Base-by-base conservation (phyloP, 2,888 invertebrate genomes). In the Quadriops clusia region DNA sequence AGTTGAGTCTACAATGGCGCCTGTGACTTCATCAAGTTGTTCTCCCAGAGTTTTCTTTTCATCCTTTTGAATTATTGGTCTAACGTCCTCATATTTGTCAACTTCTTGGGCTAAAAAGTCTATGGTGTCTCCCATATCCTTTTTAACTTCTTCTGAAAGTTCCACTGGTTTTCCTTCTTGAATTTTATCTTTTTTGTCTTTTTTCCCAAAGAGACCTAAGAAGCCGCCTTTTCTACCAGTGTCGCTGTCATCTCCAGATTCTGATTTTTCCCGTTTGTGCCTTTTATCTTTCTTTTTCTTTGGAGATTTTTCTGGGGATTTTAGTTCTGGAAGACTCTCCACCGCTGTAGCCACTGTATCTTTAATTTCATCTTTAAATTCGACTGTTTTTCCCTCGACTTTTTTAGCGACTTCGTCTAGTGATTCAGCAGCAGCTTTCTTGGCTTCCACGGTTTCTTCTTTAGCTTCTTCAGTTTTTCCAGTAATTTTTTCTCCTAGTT, bases 91-190 rank as follows among this genome's bases (percentile, higher is more conserved):
- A 29, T 48, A 53, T 20, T 44, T 38, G 24, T 45, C 39, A 26
- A 51, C 36, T 50, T 56, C 56, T 23, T 44, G 41, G 30, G 40
- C 40, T 28, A 53, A 33, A 34, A 53, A 52, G 23, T 46, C 41
- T 4, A 43, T 36, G 1, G 50, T 44, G 14, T 50, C 45, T 5
- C 46, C 49, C 44, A 53, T 53, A 17, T 47, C 32, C 39, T 42
- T 37, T 11, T 50, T 34, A 7, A 43, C 44, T 20, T 45, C 39
- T 8, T 32, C 32, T 28, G 28, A 28, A 9, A 30, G 32, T 10
- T 33, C 36, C 8, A 18, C 7, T 18, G 6, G 18, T 7, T 17
- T 30, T 21, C 30, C 23, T 23, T 17, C 24, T 9, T 8, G n/a
- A 13, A 13, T 23, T 24, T 16, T 16, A 9, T n/a, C 9, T 28